A percentile compares a stretch with the other conserved stretches of the same genome.
Conservation (phyloP, 2,888 invertebrate genomes). For the Caenorhabditis imperialis region DNA sequence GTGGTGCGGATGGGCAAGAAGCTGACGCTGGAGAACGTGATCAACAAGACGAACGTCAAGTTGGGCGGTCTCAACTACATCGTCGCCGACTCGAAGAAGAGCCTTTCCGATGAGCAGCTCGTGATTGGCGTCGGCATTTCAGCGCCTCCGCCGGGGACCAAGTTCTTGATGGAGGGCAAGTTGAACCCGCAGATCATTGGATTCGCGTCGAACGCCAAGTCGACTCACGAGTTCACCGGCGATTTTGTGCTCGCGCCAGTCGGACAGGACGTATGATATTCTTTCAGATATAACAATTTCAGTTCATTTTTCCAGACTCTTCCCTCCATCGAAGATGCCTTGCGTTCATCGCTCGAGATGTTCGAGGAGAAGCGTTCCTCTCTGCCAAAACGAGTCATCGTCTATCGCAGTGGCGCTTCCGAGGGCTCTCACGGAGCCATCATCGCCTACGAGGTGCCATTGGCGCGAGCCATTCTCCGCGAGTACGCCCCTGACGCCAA, state of each 20-base stretch:
- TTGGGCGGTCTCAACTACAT: constrained; percentile 72
- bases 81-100: constrained; percentile 27
- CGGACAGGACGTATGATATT: constrained; percentile 25
- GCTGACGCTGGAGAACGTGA: constrained; percentile 68
- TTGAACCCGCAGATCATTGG: constrained; percentile 20
- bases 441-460: constrained; percentile 65
- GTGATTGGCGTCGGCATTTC: constrained; percentile 35
- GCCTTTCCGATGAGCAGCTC: constrained; percentile 41
- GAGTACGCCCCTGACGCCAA: constrained; percentile 32
- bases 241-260: constrained; percentile 49
- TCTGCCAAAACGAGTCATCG: constrained; percentile 58
- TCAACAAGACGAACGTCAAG: constrained; percentile 68
- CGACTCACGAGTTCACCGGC: constrained; percentile 61
- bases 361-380: constrained; percentile 21
- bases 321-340: constrained; percentile 23
- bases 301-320: constrained; percentile 14
- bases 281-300: no score
- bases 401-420: constrained; percentile 67
- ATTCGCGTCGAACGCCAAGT: constrained; percentile 64
- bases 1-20: constrained; percentile 39
- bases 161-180: constrained; percentile 13
- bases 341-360: not conserved
- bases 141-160: constrained; percentile 24
- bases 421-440: constrained; percentile 63
- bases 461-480: constrained; percentile 57